Percentiles rank a stretch among this genome's conserved stretches.
Conservation (phyloP, 2,113 vertebrate genomes). For the Furnarius figulus region DNA sequence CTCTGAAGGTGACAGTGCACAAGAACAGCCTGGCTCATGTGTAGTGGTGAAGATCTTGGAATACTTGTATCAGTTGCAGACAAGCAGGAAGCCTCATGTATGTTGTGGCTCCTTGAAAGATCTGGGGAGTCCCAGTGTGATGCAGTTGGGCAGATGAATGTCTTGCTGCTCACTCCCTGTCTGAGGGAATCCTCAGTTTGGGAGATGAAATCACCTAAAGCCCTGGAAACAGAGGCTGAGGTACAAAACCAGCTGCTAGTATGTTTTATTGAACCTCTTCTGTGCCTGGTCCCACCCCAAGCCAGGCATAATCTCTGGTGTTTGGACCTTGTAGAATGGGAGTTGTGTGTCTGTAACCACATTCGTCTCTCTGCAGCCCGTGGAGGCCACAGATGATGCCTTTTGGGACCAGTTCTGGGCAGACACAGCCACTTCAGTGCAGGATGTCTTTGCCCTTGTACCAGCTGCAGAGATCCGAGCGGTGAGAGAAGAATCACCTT, state of each 20-base stretch:
- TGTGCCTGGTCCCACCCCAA: background rate
- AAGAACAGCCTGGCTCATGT: background rate
- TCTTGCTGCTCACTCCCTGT: background rate
- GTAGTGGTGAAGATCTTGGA: background rate
- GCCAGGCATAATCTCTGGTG: background rate
- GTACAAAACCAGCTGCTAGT: background rate
- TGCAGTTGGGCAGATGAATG: background rate
- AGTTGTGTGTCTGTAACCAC: background rate
- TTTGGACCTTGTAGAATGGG: background rate
- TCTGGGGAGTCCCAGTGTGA: background rate
- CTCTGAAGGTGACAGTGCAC: background rate
- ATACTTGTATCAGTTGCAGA: background rate
- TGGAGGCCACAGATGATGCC: constrained; percentile 95
- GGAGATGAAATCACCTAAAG: background rate
- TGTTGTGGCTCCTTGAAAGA: background rate
- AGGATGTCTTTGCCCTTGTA: constrained; percentile 96
- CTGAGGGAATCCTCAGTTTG: background rate
- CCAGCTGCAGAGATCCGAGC: constrained; percentile 97
- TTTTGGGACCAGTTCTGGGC: constrained; percentile 99
- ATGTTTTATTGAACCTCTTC: background rate
- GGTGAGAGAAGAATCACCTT: constrained; percentile 94
- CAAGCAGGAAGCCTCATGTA: background rate
- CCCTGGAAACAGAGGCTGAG: background rate
- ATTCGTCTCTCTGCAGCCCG: constrained; percentile 78
- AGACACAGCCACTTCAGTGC: constrained; percentile 92